Percentiles rank a stretch among this genome's conserved stretches.
Evolutionary conservation across 1,140 invertebrate genomes (phyloP).

Genomic region (Eumeta japonica): DNA sequence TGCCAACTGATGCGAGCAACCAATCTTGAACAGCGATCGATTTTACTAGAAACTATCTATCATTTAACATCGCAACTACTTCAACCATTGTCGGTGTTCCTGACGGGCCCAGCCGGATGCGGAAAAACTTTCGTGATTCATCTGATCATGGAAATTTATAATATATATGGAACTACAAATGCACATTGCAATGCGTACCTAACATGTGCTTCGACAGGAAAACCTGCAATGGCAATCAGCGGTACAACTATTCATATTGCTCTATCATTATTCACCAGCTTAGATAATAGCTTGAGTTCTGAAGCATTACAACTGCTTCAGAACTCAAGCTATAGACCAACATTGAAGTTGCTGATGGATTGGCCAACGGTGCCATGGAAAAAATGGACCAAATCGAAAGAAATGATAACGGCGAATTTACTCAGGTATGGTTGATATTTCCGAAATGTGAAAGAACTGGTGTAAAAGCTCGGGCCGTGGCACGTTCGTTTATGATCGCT

Average conservation of each 20-base stretch:
- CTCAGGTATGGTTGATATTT: conserved; percentile 6
- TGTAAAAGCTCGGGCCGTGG: conserved; percentile 2
- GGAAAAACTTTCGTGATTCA: conserved; percentile 22
- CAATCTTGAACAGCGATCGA: background rate
- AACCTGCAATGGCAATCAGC: conserved; percentile 30
- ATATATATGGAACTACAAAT: conserved; percentile 9
- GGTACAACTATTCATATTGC: conserved; percentile 30
- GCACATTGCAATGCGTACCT: conserved; percentile 24
- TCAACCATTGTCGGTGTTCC: conserved; percentile 10
- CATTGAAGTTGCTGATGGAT: conserved; percentile 31
- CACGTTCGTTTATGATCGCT: background rate
- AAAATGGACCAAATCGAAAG: conserved; percentile 25
- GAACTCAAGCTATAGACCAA: conserved; percentile 34
- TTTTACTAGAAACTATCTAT: background rate
- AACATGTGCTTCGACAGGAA: conserved; percentile 32
- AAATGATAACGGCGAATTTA: conserved; percentile 10
- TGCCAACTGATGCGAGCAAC: background rate
- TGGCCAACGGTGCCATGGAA: conserved; percentile 33
- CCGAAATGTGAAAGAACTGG: conserved; percentile 3
- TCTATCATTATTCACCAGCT: conserved; percentile 17
- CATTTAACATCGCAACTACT: background rate
- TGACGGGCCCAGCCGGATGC: conserved; percentile 8
- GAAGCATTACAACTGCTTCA: conserved; percentile 20
- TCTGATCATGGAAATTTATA: conserved; percentile 25
- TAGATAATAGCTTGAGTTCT: conserved; percentile 32